A percentile compares a stretch with the other conserved stretches of the same genome.
These are phyloP conservation scores for Orthonychiurus folsomi DNA, from an alignment of 2,888 invertebrate genomes.

Conservation along the genomic window DNA sequence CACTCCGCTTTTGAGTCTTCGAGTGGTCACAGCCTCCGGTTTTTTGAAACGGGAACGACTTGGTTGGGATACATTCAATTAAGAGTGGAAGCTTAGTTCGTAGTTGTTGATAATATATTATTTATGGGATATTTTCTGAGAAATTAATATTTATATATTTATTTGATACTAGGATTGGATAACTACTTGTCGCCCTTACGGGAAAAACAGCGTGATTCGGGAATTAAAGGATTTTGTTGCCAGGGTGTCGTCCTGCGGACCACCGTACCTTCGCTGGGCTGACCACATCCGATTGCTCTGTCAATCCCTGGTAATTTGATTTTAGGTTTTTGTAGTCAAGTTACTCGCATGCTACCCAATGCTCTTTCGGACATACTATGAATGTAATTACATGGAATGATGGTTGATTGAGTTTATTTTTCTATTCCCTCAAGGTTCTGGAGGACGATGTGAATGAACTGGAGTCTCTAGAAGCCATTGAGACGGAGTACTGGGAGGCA, in stretches of 20 bases:
- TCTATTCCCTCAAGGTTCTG: conserved; percentile 42
- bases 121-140: too few species aligned
- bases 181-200: conserved; percentile 38
- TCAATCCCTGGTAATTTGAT: conserved; percentile 42
- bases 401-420: conserved; percentile 2
- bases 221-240: conserved; percentile 51
- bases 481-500: conserved; percentile 49
- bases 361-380: not conserved
- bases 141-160: too few species aligned
- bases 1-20: too few species aligned
- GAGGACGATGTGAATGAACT: conserved; percentile 46
- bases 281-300: conserved; percentile 44
- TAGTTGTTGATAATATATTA: too few species aligned
- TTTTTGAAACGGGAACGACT: too few species aligned
- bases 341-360: not conserved
- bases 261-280: conserved; percentile 50
- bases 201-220: conserved; percentile 43
- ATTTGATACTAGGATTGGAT: conserved; percentile 40
- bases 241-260: conserved; percentile 49
- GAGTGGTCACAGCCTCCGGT: too few species aligned
- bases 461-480: conserved; percentile 46
- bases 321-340: not conserved
- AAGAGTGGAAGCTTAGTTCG: too few species aligned
- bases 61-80: too few species aligned
- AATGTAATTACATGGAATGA: not conserved